phyloP scores from a whole-genome alignment of 1,140 invertebrate species.

The Brachystomella parvula region DNA sequence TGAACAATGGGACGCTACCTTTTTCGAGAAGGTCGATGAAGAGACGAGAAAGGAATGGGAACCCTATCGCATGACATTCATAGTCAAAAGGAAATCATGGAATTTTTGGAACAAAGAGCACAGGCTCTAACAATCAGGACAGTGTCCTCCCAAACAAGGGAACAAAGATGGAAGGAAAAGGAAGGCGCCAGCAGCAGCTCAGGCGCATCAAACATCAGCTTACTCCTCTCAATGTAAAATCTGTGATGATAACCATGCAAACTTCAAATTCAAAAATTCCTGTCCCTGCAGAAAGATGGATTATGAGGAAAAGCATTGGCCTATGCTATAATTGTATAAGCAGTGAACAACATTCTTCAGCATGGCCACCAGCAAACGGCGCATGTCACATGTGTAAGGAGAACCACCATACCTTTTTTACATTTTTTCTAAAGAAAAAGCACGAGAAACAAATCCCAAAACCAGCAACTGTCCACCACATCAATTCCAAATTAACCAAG shows the following conservation, averaged over 20 bases:
- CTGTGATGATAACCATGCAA: conserved; percentile 6
- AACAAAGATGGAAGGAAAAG: background rate
- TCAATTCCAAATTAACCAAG: background rate
- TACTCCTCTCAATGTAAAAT: background rate
- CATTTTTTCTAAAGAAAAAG: background rate
- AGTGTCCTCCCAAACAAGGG: background rate
- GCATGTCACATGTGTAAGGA: background rate
- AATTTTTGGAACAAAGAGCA: conserved; percentile 8
- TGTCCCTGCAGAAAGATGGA: background rate
- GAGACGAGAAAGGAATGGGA: conserved; percentile 14
- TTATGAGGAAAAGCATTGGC: background rate
- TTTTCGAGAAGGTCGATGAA: conserved; percentile 18
- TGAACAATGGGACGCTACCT: conserved; percentile 16
- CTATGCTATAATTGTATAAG: conserved; percentile 20
- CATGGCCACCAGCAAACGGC: background rate
- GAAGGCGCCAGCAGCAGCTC: background rate
- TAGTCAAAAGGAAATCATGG: background rate
- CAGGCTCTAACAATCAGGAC: background rate
- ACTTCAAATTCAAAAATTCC: conserved; percentile 9
- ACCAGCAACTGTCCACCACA: background rate
- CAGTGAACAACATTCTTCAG: background rate
- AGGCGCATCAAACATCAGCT: background rate
- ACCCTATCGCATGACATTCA: background rate
- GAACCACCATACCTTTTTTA: background rate
- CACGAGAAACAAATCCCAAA: background rate